phyloP scores from a whole-genome alignment of 2,113 vertebrate genomes.

The Mobula hypostoma region DNA sequence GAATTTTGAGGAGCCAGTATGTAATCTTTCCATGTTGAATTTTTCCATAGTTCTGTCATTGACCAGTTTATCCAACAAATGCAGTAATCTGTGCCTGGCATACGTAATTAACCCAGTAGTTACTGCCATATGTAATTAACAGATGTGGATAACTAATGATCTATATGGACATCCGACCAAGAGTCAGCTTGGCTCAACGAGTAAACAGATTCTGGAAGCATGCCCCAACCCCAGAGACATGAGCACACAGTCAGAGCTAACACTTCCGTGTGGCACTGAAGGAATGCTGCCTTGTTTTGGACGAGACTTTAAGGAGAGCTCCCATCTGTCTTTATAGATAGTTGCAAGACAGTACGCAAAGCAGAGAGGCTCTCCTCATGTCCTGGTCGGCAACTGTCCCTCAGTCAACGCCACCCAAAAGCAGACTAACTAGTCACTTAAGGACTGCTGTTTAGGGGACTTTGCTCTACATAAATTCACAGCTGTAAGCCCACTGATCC shows the following conservation, averaged over 20 bases:
- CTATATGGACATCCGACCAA: slow-evolving; percentile 8
- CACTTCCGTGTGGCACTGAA: not conserved
- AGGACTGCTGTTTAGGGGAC: not conserved
- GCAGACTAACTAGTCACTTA: not conserved
- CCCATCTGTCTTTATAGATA: not conserved
- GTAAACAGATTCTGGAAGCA: not conserved
- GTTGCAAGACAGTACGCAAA: not conserved
- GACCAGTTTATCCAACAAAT: not conserved
- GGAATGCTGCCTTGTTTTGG: not conserved
- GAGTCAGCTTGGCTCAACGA: not conserved
- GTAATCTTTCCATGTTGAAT: not conserved
- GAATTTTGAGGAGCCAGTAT: not conserved
- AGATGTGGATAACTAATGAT: slow-evolving; percentile 16
- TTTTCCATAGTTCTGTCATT: not conserved
- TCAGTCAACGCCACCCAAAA: not conserved
- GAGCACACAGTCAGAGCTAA: not conserved
- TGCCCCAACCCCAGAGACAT: not conserved
- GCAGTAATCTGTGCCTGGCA: not conserved
- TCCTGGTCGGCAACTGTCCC: not conserved
- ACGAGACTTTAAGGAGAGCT: not conserved
- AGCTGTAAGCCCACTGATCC: not conserved
- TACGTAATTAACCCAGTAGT: slow-evolving; percentile 7
- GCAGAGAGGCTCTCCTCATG: not conserved
- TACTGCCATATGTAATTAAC: slow-evolving; percentile 15
- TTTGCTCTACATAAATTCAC: not conserved